Base-by-base conservation (phyloP, 2,888 invertebrate species). In the Troides helena region DNA sequence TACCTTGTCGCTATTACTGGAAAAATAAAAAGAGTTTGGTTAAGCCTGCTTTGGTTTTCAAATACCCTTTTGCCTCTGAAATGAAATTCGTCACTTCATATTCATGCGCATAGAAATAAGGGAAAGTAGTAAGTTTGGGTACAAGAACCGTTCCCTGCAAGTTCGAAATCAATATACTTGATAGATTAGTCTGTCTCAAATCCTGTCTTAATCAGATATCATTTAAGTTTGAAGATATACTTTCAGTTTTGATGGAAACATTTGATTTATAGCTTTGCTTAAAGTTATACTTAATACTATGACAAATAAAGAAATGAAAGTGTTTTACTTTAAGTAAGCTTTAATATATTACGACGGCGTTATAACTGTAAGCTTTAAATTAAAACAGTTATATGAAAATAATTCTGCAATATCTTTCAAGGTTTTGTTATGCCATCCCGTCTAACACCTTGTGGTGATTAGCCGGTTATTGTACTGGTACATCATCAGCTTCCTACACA, bases 91-190 rank as follows among this genome's bases (percentile, higher is more conserved):
- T 58, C 57, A 68, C 67, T 68, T 68, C 62, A 62, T 68, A 68
- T 68, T 68, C 67, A 68, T 68, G 67, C 67, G 62, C 67, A 68
- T 68, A 68, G 36, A 61, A 67, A 67, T 67, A 62, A 68, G 67
- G 46, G 23, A 58, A 62, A 57, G 46, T 67, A 43, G 43, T 62
- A 67, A 62, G 62, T 68, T 68, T 62, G 14, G 67, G 62, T 21
- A 36, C 56, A 50, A 50, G 18, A 50, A 50, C 50, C 50, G 2
- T 50, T 50, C 17, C 50, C 18, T 5, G 50, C 50, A 14, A 17
- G 18, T 50, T 50, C 50, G 18, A 50, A 50, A 50, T 50, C 50
- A 50, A 50, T 50, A 17, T 4, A 50, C 50, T 14, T 50, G 14
- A 50, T 50, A 50, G 5, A 50, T 50, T 50, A 50, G 50, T 18